These are phyloP conservation scores for Isotomurus palustris DNA, from an alignment of 2,888 invertebrate genomes.

Conservation along the genomic window DNA sequence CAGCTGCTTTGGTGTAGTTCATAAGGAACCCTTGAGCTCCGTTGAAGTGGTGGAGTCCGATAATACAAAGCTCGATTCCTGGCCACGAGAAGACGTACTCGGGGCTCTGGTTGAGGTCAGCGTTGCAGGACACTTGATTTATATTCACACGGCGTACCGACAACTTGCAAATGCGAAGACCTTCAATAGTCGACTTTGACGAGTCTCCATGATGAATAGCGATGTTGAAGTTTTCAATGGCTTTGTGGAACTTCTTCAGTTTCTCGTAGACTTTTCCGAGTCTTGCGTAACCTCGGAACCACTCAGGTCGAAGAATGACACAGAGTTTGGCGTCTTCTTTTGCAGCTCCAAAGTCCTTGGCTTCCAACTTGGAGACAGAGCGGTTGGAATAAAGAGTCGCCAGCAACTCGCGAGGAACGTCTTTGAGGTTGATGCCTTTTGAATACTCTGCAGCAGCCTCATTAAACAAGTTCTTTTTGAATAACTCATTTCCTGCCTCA, in stretches of 20 bases:
- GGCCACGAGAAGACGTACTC: too few species aligned
- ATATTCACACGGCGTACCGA: too few species aligned
- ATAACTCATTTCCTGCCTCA: slow-evolving; percentile 1
- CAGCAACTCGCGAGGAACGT: background rate
- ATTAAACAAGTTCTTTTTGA: background rate
- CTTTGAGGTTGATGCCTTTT: background rate
- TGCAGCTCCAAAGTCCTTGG: background rate
- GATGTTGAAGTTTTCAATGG: background rate
- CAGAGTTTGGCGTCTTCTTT: slow-evolving; percentile 9
- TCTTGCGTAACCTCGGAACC: slow-evolving; percentile 11
- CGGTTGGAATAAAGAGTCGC: slow-evolving; percentile 15
- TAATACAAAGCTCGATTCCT: too few species aligned
- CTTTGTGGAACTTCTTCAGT: slow-evolving; percentile 3
- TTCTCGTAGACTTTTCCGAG: background rate
- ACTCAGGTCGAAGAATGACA: slow-evolving; percentile 3
- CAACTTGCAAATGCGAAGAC: too few species aligned
- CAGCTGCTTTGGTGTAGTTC: slow-evolving; percentile 10
- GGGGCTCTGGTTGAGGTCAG: too few species aligned
- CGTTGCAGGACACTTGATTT: too few species aligned
- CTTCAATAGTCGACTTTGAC: too few species aligned
- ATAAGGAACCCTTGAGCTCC: background rate
- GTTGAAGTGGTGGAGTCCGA: too few species aligned
- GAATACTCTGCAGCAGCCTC: slow-evolving; percentile 7
- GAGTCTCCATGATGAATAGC: too few species aligned
- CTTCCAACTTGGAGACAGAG: background rate